Conservation (phyloP, 2,888 invertebrate species). For the Cephus sareptanus region DNA sequence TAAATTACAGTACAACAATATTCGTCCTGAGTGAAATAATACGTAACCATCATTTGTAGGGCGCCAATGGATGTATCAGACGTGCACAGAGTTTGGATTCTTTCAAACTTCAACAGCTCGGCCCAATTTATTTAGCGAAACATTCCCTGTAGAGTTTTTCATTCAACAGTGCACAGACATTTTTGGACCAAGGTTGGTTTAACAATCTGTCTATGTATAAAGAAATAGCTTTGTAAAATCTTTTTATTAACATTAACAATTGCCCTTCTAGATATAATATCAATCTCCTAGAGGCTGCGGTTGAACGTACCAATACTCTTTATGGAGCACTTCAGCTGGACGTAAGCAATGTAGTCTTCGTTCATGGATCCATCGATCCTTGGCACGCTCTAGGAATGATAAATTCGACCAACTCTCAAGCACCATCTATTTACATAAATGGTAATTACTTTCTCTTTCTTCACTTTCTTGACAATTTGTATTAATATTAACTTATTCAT, state of each 20-base stretch:
- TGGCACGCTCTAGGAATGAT: slow-evolving; percentile 86
- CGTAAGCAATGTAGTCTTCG: slow-evolving; percentile 81
- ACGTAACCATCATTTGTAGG: slow-evolving; percentile 59
- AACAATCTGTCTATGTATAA: background rate
- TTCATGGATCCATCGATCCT: slow-evolving; percentile 90
- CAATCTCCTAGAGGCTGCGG: slow-evolving; percentile 72
- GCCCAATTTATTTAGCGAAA: slow-evolving; percentile 77
- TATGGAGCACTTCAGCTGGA: slow-evolving; percentile 82
- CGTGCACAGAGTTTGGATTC: slow-evolving; percentile 96
- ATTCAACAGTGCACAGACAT: slow-evolving; percentile 85
- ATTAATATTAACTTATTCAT: slow-evolving; percentile 13
- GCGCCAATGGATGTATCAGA: slow-evolving; percentile 94
- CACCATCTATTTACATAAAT: slow-evolving; percentile 80
- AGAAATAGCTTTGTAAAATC: background rate
- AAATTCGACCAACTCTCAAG: slow-evolving; percentile 68
- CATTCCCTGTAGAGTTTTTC: slow-evolving; percentile 82
- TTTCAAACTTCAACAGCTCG: slow-evolving; percentile 86
- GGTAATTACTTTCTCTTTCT: slow-evolving; percentile 66
- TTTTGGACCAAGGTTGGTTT: slow-evolving; percentile 77
- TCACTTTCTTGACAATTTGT: background rate
- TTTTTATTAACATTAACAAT: background rate
- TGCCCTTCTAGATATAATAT: slow-evolving; percentile 69
- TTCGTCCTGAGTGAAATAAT: background rate
- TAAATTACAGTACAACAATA: background rate
- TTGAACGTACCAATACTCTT: slow-evolving; percentile 79